These are phyloP conservation scores for Meriones unguiculatus DNA, from an alignment of 2,113 vertebrate species.

Conservation along the genomic window DNA sequence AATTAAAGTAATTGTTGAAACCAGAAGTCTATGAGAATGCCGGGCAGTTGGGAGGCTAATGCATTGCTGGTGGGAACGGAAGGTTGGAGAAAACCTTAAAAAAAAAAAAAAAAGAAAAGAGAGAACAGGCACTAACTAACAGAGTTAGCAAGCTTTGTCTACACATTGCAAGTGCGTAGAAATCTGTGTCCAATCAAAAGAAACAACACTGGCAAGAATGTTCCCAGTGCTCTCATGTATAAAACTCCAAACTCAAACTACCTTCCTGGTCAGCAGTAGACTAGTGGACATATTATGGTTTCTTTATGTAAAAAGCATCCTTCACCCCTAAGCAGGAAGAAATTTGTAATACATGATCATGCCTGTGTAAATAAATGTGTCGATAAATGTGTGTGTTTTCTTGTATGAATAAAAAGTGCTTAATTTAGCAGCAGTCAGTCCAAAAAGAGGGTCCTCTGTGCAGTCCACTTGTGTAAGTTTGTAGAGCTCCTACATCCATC, in stretches of 20 bases:
- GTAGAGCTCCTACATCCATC: not conserved
- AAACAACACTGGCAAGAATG: not conserved
- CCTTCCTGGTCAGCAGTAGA: not conserved
- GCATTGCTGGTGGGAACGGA: not conserved
- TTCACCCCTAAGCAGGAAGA: not conserved
- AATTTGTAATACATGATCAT: not conserved
- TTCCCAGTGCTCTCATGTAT: not conserved
- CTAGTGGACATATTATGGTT: not conserved
- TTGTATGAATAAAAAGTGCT: not conserved
- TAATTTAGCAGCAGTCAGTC: not conserved
- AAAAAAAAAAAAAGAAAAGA: not conserved
- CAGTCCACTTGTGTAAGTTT: not conserved
- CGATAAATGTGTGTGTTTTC: not conserved
- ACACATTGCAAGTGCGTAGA: not conserved
- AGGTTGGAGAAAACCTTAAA: not conserved
- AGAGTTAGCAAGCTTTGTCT: not conserved
- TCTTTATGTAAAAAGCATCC: not conserved
- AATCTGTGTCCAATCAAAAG: not conserved
- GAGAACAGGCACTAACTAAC: not conserved
- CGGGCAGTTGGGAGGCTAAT: not conserved
- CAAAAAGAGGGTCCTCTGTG: too few relatives aligned
- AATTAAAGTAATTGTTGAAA: not conserved
- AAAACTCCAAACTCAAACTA: not conserved
- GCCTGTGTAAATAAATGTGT: not conserved
- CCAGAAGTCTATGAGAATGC: not conserved